Percentiles rank a stretch among this genome's conserved stretches.
phyloP scores from a whole-genome alignment of 2,113 vertebrate species.

The Hoplias malabaricus region DNA sequence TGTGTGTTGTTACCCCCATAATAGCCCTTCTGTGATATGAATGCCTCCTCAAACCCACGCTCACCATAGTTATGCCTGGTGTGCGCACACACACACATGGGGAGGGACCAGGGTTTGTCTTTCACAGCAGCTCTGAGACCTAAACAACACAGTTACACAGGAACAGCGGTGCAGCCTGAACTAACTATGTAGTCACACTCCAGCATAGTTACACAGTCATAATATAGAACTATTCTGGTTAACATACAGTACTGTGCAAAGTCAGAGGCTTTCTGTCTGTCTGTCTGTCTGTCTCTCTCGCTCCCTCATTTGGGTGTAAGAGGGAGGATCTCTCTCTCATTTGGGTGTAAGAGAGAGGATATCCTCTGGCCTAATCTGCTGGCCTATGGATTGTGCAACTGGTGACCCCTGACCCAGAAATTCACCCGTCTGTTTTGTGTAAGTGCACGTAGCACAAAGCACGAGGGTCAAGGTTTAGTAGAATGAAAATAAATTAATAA shows the following conservation, averaged over 20 bases:
- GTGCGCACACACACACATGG: constrained; percentile 8
- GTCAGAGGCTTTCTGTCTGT: too few species aligned
- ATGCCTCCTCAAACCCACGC: neutral
- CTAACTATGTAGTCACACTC: neutral
- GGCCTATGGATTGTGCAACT: constrained; percentile 41
- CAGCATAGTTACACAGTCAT: constrained; percentile 1
- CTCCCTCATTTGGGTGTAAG: too few species aligned
- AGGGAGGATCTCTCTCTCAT: neutral
- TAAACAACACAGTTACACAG: constrained; percentile 26
- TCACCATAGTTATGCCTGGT: too few species aligned
- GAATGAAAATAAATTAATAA: constrained; percentile 44
- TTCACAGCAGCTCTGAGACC: constrained; percentile 49
- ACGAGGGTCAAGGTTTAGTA: constrained; percentile 50
- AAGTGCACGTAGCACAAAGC: constrained; percentile 52
- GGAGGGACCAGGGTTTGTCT: constrained; percentile 39
- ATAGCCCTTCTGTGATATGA: too few species aligned
- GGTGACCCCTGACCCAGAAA: constrained; percentile 47
- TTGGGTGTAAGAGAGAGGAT: constrained; percentile 46
- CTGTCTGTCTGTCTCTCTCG: too few species aligned
- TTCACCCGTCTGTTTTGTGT: constrained; percentile 40
- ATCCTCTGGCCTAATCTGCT: constrained; percentile 55
- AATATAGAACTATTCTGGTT: neutral
- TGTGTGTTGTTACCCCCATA: too few species aligned
- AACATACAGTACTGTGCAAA: neutral
- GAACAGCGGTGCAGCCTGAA: constrained; percentile 5